A percentile compares a stretch with the other conserved stretches of the same genome.
These are phyloP conservation scores for Calliscelio sp. DNA, from an alignment of 2,888 invertebrate genomes.

Conservation along the genomic window DNA sequence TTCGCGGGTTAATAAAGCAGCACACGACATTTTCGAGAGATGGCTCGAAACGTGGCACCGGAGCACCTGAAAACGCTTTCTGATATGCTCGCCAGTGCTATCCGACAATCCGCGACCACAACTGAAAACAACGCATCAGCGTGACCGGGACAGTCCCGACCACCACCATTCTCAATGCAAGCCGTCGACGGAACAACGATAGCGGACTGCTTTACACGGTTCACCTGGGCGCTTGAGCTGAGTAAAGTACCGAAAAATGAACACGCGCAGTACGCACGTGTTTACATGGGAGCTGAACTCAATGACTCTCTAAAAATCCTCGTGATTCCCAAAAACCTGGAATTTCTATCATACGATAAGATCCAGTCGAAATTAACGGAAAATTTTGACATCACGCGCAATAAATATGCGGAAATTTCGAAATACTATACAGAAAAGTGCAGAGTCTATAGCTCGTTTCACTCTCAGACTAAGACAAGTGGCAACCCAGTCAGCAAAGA, in stretches of 20 bases:
- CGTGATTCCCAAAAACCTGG: neutral
- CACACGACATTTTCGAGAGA: too few relatives aligned
- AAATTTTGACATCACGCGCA: slow-evolving; percentile 17
- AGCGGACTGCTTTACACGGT: slow-evolving; percentile 54
- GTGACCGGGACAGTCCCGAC: slow-evolving; percentile 15
- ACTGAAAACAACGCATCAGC: too few relatives aligned
- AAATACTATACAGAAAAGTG: slow-evolving; percentile 14
- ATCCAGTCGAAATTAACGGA: neutral
- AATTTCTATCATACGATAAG: neutral
- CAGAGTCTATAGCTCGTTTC: too few relatives aligned
- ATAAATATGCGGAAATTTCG: slow-evolving; percentile 30
- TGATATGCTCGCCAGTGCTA: too few relatives aligned
- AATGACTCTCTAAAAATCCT: slow-evolving; percentile 51
- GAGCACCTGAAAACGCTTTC: too few relatives aligned
- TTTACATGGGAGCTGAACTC: slow-evolving; percentile 48
- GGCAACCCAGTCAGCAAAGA: too few relatives aligned
- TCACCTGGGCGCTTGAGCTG: slow-evolving; percentile 46
- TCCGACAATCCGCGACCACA: too few relatives aligned
- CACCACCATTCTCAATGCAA: slow-evolving; percentile 40
- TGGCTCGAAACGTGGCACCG: too few relatives aligned
- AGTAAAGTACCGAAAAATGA: slow-evolving; percentile 31
- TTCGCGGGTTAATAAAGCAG: too few relatives aligned
- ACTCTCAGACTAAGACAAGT: too few relatives aligned
- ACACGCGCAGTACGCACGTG: slow-evolving; percentile 43
- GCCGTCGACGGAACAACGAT: slow-evolving; percentile 33